phyloP scores from a whole-genome alignment of 2,797 vertebrate genomes.

The Rallus crepitans region DNA sequence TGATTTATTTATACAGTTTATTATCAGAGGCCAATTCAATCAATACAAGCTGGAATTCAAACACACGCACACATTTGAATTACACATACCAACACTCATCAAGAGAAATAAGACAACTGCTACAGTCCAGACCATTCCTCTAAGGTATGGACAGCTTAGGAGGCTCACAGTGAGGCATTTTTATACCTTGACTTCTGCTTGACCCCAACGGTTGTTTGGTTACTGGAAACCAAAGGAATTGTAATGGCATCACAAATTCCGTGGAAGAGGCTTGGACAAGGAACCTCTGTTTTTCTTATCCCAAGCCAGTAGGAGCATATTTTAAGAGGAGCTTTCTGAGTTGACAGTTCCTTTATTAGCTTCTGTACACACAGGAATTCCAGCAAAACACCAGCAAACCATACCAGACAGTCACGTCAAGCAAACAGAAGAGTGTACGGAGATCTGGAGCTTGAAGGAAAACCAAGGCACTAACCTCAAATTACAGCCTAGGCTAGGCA shows the following conservation, averaged over 20 bases:
- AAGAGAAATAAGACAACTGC: background rate
- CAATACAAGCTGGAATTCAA: constrained; percentile 26
- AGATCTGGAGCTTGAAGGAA: constrained; percentile 23
- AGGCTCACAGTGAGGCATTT: background rate
- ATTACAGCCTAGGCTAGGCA: constrained; percentile 36
- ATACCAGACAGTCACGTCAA: background rate
- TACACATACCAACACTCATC: background rate
- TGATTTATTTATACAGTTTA: constrained; percentile 54
- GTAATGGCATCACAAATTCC: constrained; percentile 24
- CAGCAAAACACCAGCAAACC: constrained; percentile 42
- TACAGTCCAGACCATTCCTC: background rate
- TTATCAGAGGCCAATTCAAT: constrained; percentile 29
- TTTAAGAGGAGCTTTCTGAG: constrained; percentile 9
- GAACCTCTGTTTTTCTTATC: background rate
- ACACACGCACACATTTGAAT: background rate
- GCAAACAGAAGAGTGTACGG: background rate
- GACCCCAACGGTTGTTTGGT: constrained; percentile 15
- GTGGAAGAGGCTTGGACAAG: background rate
- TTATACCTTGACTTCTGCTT: constrained; percentile 55
- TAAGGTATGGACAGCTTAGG: background rate
- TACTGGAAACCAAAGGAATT: constrained; percentile 16
- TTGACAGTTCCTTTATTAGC: constrained; percentile 43
- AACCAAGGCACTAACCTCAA: constrained; percentile 53
- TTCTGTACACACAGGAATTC: constrained; percentile 38
- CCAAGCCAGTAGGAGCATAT: background rate